Conservation (phyloP, 2,797 vertebrate species). For the Tarsius wallacei region DNA sequence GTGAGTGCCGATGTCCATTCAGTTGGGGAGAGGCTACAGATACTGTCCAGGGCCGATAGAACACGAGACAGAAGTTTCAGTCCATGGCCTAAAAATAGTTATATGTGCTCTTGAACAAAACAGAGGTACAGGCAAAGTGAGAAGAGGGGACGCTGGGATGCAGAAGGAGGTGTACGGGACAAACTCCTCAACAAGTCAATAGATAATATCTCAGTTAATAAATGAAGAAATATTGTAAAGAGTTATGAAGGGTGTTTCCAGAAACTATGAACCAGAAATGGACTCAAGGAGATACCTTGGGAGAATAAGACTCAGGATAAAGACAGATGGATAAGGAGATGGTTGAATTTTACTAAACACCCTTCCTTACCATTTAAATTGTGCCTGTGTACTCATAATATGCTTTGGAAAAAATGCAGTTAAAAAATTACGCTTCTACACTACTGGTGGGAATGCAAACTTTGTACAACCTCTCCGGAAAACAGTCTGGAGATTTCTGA, state of each 20-base stretch:
- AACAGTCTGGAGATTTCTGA: too few relatives aligned
- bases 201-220: background rate
- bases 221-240: background rate
- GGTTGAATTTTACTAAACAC: conserved; percentile 9
- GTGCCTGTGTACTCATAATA: background rate
- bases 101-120: background rate
- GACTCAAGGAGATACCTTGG: background rate
- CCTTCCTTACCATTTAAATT: conserved; percentile 51
- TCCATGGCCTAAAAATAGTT: background rate
- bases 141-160: too few relatives aligned
- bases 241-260: background rate
- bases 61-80: background rate
- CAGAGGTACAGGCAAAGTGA: background rate
- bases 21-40: background rate
- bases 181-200: background rate
- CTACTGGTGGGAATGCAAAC: too few relatives aligned
- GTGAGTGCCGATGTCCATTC: background rate
- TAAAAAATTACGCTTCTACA: too few relatives aligned
- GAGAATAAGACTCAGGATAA: background rate
- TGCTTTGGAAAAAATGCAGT: conserved; percentile 67
- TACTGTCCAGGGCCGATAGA: background rate
- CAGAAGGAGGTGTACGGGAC: accelerated
- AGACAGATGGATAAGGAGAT: background rate
- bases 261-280: background rate
- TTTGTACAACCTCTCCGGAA: too few relatives aligned